These are phyloP conservation scores for Iguana delicatissima DNA, from an alignment of 2,797 vertebrate genomes.

Conservation along the genomic window DNA sequence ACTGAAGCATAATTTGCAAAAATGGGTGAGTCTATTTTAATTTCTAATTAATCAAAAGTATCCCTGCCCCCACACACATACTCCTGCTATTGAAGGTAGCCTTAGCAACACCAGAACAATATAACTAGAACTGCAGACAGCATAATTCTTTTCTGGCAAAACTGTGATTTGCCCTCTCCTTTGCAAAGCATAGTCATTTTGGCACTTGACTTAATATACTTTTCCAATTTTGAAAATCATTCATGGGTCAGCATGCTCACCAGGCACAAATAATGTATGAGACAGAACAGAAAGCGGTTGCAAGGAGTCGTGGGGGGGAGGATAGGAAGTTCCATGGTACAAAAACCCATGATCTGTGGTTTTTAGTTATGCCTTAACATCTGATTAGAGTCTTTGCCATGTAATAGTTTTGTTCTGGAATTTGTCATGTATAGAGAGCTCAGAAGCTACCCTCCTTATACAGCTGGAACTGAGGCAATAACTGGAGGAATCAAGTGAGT, in stretches of 20 bases:
- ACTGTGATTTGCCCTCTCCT: slow-evolving; percentile 26
- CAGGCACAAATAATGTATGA: background rate
- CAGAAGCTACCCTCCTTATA: background rate
- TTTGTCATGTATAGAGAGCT: background rate
- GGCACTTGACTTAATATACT: background rate
- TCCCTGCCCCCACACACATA: background rate
- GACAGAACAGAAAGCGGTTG: background rate
- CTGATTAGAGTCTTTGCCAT: background rate
- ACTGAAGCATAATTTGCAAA: background rate
- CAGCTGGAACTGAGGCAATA: background rate
- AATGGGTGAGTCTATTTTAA: background rate
- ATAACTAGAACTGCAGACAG: slow-evolving; percentile 1
- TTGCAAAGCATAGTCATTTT: background rate
- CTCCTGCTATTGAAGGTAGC: slow-evolving; percentile 5
- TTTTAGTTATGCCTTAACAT: background rate
- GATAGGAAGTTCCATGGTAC: background rate
- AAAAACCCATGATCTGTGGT: background rate
- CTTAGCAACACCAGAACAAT: background rate
- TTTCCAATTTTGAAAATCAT: slow-evolving; percentile 13
- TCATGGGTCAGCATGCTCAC: slow-evolving; percentile 9
- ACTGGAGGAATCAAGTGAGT: background rate
- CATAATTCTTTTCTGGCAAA: slow-evolving; percentile 28
- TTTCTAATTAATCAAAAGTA: slow-evolving; percentile 7
- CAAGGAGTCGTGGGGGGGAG: no score
- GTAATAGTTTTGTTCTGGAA: background rate